Evolutionary conservation across 2,797 vertebrate genomes (phyloP), one percentile per base, ranked within the genome.

Genomic region (Coranthus polyacanthus): DNA sequence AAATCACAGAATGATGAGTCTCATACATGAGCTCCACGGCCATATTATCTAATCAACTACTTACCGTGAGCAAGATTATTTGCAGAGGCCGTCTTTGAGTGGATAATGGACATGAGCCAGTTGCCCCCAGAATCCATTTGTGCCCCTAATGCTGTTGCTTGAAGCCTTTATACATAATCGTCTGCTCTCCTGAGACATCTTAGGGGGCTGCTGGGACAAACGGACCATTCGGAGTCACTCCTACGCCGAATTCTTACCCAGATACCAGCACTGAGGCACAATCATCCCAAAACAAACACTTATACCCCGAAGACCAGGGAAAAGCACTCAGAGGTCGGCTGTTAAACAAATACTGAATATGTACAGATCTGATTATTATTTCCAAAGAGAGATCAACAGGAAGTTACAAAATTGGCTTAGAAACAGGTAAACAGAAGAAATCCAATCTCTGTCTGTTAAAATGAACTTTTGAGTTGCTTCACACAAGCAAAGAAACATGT

Each of bases 41-140:
- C 44, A 15, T 60, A n/a, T 79, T 44, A 68, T 77, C 72, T 24
- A 34, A 78, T 79, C 61, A 61, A 3, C 46, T 41, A 37, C 68
- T 57, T 41, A 22, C 36, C 38, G 52, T 17, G 47, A 34, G 58
- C n/a, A 6, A 3, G 44, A 47, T 12, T 13, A 61, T 72, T 39
- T n/a, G 49, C 24, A 13, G 54, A 57, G 63, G 55, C 38, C 62
- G 6, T 51, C 26, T 62, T 46, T 68, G 59, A 71, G 83, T 70
- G 78, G 66, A 71, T 85, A 76, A 82, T 80, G 72, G 80, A 73
- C 64, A 3, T 5, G 6, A 76, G 67, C 68, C 70, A 50, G 58
- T 50, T 77, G 75, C 64, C 68, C 81, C 58, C 50, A 32, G 62
- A 82, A 77, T 84, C 79, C 73, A 82, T 89, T 86, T 89, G 71